These are phyloP conservation scores for Alentia gelatinosa DNA, from an alignment of 2,888 invertebrate species.

Conservation along the genomic window DNA sequence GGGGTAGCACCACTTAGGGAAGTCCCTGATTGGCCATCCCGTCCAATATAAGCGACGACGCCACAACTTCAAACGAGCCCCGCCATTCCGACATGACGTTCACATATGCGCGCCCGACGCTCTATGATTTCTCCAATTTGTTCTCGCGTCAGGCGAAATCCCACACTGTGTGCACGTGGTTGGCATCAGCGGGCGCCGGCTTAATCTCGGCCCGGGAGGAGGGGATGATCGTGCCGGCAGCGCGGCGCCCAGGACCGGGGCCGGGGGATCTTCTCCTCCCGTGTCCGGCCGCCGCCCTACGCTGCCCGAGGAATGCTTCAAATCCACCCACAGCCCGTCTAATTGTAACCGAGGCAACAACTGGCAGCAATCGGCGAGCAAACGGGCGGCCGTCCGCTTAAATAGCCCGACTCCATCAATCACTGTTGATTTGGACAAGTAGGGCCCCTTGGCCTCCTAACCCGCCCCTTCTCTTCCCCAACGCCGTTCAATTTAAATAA, in stretches of 20 bases:
- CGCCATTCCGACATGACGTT: not conserved
- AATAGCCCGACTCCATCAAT: not conserved
- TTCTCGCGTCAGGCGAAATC: slow-evolving; percentile 19
- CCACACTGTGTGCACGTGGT: slow-evolving; percentile 21
- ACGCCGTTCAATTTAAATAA: too few species aligned
- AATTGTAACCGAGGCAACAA: slow-evolving; percentile 7
- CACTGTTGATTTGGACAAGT: not conserved
- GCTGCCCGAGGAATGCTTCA: not conserved
- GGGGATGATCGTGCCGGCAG: too few species aligned
- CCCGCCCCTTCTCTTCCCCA: not conserved
- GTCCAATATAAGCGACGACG: not conserved
- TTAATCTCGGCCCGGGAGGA: not conserved
- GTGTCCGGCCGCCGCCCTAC: not conserved
- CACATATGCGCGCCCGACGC: slow-evolving; percentile 23
- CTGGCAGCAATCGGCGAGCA: slow-evolving; percentile 33
- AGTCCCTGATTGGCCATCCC: not conserved
- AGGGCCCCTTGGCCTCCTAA: too few species aligned
- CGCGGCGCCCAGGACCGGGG: too few species aligned
- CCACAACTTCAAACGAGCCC: not conserved
- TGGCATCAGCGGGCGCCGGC: not conserved
- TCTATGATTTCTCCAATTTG: not conserved
- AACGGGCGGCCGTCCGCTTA: not conserved
- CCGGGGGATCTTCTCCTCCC: not conserved
- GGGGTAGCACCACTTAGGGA: not conserved
- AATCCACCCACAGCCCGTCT: not conserved